Evolutionary conservation across 2,113 vertebrate genomes (phyloP).

Genomic region (Antennarius striatus): DNA sequence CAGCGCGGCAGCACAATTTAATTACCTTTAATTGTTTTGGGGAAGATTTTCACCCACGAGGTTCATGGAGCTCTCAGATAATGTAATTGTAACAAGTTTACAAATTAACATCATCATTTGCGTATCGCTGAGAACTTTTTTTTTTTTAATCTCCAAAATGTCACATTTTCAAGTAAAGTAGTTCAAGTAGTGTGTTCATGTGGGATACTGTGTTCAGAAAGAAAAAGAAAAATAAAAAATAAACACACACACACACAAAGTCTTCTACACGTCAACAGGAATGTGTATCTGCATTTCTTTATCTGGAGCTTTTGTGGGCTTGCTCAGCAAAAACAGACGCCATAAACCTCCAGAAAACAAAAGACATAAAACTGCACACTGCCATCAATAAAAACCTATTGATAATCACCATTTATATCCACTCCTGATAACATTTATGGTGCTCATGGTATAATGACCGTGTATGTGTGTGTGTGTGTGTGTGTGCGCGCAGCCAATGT

Average conservation of each 20-base stretch:
- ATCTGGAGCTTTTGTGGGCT: conserved; percentile 35
- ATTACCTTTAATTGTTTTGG: conserved; percentile 41
- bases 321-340: conserved; percentile 46
- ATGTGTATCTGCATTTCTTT: conserved; percentile 41
- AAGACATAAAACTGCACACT: conserved; percentile 2
- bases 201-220: not conserved
- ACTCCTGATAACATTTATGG: conserved; percentile 38
- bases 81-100: conserved; percentile 36
- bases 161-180: too few species aligned
- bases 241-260: not conserved
- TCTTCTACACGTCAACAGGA: not conserved
- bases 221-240: not conserved
- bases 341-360: conserved; percentile 29
- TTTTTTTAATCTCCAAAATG: not conserved
- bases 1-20: conserved; percentile 19
- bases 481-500: conserved; percentile 28
- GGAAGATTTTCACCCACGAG: conserved; percentile 18
- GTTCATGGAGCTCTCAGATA: conserved; percentile 24
- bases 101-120: conserved; percentile 24
- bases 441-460: not conserved
- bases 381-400: conserved; percentile 1
- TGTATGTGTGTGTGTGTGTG: conserved; percentile 1
- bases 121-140: conserved; percentile 2
- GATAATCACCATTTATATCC: conserved; percentile 19
- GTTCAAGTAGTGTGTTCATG: not conserved